A percentile compares a stretch with the other conserved stretches of the same genome.
phyloP scores from a whole-genome alignment of 2,797 vertebrate genomes.

The Oreochromis grahami region DNA sequence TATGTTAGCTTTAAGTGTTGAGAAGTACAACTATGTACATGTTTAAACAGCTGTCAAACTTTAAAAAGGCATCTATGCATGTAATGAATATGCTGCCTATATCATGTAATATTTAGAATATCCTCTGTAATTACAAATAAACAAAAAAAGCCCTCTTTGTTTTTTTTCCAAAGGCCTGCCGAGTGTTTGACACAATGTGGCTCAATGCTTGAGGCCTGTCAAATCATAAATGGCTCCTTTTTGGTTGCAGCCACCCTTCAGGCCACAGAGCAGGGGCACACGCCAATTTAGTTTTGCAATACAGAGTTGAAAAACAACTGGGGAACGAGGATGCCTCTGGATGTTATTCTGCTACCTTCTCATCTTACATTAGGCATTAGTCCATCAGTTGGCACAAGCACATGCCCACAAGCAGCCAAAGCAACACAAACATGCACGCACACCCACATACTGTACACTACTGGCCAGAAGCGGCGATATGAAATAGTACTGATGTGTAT shows the following conservation, averaged over 20 bases:
- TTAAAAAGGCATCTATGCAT: not conserved
- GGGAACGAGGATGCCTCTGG: slow-evolving; percentile 53
- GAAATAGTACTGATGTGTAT: slow-evolving; percentile 12
- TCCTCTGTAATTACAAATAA: not conserved
- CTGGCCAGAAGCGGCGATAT: not conserved
- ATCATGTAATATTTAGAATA: not conserved
- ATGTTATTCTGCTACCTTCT: slow-evolving; percentile 61
- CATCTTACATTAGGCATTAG: slow-evolving; percentile 61
- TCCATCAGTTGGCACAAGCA: slow-evolving; percentile 49
- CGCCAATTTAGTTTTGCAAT: slow-evolving; percentile 27
- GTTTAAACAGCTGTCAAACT: not conserved
- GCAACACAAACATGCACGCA: slow-evolving; percentile 26
- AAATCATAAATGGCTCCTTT: slow-evolving; percentile 41
- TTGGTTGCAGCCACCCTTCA: slow-evolving; percentile 22
- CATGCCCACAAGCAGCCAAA: slow-evolving; percentile 47
- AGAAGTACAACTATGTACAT: not conserved
- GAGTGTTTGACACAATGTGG: slow-evolving; percentile 29
- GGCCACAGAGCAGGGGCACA: slow-evolving; percentile 26
- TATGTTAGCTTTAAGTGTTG: not conserved
- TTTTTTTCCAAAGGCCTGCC: slow-evolving; percentile 6
- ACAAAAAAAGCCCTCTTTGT: not conserved
- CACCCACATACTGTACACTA: slow-evolving; percentile 22
- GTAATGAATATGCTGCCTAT: not conserved
- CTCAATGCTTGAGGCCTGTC: slow-evolving; percentile 36
- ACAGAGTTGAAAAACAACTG: slow-evolving; percentile 49